Evolutionary conservation across 2,797 vertebrate species (phyloP).

Genomic region (Pseudochromis fuscus): DNA sequence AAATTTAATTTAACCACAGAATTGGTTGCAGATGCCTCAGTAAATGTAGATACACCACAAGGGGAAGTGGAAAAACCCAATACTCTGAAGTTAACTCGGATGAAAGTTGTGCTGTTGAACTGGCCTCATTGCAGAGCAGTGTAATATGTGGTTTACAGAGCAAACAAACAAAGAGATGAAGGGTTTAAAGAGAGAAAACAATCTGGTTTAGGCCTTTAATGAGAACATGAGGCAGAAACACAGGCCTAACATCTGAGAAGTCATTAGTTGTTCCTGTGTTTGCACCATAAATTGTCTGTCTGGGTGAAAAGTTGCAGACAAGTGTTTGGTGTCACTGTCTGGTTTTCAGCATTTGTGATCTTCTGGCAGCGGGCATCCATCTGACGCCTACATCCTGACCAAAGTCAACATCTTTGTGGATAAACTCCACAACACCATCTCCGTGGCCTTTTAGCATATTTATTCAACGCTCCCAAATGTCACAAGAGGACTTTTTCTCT

Average conservation of each 20-base stretch:
- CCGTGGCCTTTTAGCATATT: conserved; percentile 30
- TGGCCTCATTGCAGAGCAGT: neutral
- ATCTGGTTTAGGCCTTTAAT: conserved; percentile 53
- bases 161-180: conserved; percentile 21
- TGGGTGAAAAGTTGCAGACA: conserved; percentile 24
- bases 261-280: conserved; percentile 49
- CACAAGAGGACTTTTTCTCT: conserved; percentile 22
- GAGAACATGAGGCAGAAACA: conserved; percentile 34
- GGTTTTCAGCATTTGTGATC: conserved; percentile 45
- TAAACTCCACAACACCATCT: conserved; percentile 27
- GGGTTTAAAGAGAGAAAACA: conserved; percentile 3
- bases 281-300: conserved; percentile 28
- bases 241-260: conserved; percentile 14
- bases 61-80: neutral
- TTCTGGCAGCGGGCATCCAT: conserved; percentile 18
- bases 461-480: conserved; percentile 54
- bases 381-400: conserved; percentile 41
- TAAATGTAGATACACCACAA: neutral
- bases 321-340: conserved; percentile 42
- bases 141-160: neutral
- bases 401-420: conserved; percentile 48
- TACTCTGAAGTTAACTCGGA: neutral
- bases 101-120: neutral
- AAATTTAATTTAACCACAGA: neutral
- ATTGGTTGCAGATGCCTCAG: neutral